phyloP scores from a whole-genome alignment of 2,797 vertebrate genomes.

The Denticeps clupeoides region DNA sequence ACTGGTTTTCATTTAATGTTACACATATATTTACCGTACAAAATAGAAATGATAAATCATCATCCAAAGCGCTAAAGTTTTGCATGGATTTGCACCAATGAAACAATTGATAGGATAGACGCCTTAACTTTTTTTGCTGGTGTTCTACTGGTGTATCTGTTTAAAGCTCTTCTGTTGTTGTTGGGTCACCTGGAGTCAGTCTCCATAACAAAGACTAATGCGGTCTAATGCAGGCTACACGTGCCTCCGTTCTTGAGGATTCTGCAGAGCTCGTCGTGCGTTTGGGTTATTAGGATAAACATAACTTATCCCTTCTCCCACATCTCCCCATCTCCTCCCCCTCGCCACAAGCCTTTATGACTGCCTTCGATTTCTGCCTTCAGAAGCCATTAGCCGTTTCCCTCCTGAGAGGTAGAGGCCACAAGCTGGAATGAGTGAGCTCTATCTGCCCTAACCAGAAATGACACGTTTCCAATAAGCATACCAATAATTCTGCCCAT shows the following conservation, averaged over 20 bases:
- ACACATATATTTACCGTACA: no score
- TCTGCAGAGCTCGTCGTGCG: constrained; percentile 26
- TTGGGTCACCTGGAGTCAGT: constrained; percentile 20
- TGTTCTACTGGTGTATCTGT: neutral
- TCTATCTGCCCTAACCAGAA: constrained; percentile 57
- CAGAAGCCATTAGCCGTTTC: constrained; percentile 58
- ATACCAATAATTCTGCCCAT: constrained; percentile 67
- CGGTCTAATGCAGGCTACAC: constrained; percentile 26
- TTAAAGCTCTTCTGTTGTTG: neutral
- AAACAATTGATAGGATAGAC: no score
- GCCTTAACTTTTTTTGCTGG: no score
- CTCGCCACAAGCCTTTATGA: constrained; percentile 46
- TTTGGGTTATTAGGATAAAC: constrained; percentile 51
- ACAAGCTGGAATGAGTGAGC: constrained; percentile 45
- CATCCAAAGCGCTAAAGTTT: no score
- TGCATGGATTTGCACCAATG: no score
- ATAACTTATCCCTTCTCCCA: constrained; percentile 40
- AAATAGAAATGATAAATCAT: no score
- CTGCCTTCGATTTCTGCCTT: constrained; percentile 59
- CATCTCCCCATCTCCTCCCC: no score
- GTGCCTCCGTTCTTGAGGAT: constrained; percentile 18
- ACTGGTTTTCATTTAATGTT: no score
- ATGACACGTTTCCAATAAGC: constrained; percentile 70
- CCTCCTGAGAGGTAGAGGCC: constrained; percentile 56
- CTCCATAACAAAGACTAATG: constrained; percentile 27